Evolutionary conservation across 2,888 invertebrate species (phyloP).

Genomic region (Drosophila meridionalis): DNA sequence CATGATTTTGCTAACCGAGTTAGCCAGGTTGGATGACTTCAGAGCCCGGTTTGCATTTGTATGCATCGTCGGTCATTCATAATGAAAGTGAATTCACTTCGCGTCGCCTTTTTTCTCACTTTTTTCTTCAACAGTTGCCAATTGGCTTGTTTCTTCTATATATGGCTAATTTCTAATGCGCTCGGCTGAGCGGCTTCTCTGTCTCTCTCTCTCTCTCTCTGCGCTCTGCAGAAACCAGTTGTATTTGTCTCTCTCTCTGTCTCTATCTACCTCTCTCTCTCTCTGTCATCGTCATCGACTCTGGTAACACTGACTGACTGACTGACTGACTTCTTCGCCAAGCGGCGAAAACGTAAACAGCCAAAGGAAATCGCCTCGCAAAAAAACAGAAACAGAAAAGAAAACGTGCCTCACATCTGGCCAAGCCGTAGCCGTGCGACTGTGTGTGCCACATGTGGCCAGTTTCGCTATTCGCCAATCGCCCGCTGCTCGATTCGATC

Average conservation of each 20-base stretch:
- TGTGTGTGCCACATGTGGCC: conserved; percentile 61
- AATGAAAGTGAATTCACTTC: conserved; percentile 83
- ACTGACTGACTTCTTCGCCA: conserved; percentile 70
- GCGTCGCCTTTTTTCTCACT: conserved; percentile 55
- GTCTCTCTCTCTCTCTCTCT: conserved; percentile 21
- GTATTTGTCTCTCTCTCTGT: conserved; percentile 1
- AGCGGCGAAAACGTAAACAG: conserved; percentile 56
- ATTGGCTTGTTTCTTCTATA: conserved; percentile 43
- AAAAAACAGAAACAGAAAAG: conserved; percentile 32
- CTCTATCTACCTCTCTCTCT: conserved; percentile 26
- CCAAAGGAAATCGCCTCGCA: conserved; percentile 52
- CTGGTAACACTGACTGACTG: conserved; percentile 67
- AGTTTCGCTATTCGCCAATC: conserved; percentile 55
- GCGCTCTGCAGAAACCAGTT: conserved; percentile 56
- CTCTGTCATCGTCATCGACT: conserved; percentile 72
- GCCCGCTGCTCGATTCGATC: neutral
- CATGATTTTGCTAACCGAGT: conserved; percentile 67
- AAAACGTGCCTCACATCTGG: conserved; percentile 50
- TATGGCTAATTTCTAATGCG: conserved; percentile 75
- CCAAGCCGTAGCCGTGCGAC: conserved; percentile 4
- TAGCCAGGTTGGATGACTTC: conserved; percentile 75
- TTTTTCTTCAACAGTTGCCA: conserved; percentile 33
- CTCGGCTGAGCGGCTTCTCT: conserved; percentile 2
- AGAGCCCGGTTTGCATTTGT: conserved; percentile 60
- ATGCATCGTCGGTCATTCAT: conserved; percentile 80